A percentile compares a stretch with the other conserved stretches of the same genome.
phyloP scores from a whole-genome alignment of 2,797 vertebrate species.

The Macropus fuliginosus region DNA sequence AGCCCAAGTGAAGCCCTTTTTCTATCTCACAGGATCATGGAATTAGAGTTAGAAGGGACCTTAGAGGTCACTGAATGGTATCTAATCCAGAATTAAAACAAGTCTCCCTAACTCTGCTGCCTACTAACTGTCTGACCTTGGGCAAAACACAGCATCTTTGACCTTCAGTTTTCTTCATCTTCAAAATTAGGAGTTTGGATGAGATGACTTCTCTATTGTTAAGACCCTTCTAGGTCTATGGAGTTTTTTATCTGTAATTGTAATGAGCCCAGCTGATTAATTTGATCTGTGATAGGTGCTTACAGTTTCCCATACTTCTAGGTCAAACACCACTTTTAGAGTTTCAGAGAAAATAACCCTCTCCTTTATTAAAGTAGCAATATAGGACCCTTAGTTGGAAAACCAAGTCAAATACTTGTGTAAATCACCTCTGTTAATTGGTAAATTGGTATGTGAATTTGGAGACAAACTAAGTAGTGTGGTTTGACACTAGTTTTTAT shows the following conservation, averaged over 20 bases:
- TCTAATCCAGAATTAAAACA: background rate
- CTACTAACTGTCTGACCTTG: background rate
- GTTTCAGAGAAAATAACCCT: background rate
- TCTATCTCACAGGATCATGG: background rate
- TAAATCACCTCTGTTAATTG: slow-evolving; percentile 2
- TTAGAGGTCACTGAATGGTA: background rate
- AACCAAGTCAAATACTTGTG: background rate
- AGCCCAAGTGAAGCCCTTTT: background rate
- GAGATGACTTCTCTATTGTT: background rate
- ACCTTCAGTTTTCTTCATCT: background rate
- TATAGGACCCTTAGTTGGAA: slow-evolving; percentile 37
- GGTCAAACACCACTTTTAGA: background rate
- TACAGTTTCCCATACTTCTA: background rate
- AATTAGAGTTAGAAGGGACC: background rate
- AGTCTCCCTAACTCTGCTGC: background rate
- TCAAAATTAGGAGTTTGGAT: background rate
- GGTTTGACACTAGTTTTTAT: background rate
- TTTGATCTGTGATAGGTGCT: background rate
- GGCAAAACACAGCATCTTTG: background rate
- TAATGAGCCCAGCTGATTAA: background rate
- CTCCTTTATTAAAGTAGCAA: slow-evolving; percentile 2
- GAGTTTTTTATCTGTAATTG: background rate
- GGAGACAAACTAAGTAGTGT: background rate
- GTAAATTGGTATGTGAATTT: background rate
- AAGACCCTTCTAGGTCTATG: background rate